Evolutionary conservation across 2,888 invertebrate species (phyloP), one percentile per base, ranked within the genome.

Genomic region (Archips crataeganus): DNA sequence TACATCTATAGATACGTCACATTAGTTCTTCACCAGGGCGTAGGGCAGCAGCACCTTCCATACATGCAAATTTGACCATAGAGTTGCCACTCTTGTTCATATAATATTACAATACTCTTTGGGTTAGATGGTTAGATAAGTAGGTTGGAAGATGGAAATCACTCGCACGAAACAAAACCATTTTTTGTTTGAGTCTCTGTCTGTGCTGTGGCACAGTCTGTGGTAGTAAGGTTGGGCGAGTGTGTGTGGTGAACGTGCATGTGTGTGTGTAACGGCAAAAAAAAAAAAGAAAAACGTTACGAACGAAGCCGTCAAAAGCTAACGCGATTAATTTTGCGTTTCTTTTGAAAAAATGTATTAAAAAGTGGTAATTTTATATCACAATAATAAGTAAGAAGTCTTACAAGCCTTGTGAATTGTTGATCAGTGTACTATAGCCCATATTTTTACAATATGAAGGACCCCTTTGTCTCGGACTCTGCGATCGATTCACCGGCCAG

Each of bases 401-500:
- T 75, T 66, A 34, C 10, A 68, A 75, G 63, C 34, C 59, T 66
- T 45, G 59, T 75, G 11, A 54, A 61, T 65, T 75, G 10, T 51
- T 72, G 65, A 72, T 63, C 70, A 71, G 70, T 63, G 57, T 74
- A 70, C 71, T 75, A 71, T 72, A 75, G 75, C 72, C 59, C 68
- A 42, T 70, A 76, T 78, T 79, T 63, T 15, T 51, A 51, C 47
- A 89, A 84, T 86, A 94, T 93, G 93, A 94, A 90, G 83, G 94
- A 94, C 85, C 90, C 93, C 77, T 93, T 94, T 84, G 89, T 87
- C 66, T 87, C 87, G 76, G 93, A 93, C 81, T 89, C 86, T 49
- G 85, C 82, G 86, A 91, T 90, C 77, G 94, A 94, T 90, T 94
- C 94, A 65, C 94, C 94, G 76, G 81, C 91, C 67, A 87, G 86